Conservation (phyloP, 2,888 invertebrate genomes). For the Scaeva pyrastri region DNA sequence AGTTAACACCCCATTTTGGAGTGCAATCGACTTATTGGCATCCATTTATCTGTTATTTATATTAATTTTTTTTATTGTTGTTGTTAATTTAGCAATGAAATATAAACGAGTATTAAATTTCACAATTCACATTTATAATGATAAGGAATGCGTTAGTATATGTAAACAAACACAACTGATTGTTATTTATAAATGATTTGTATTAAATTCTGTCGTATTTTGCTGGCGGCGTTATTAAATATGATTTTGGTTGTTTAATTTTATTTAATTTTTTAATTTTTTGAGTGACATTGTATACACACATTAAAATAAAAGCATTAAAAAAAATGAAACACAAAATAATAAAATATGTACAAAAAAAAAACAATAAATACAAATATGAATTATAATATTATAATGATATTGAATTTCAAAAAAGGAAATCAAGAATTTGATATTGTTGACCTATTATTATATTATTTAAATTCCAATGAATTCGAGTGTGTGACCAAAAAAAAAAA, state of each 20-base stretch:
- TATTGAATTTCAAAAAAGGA: conserved; percentile 16
- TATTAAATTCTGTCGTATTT: conserved; percentile 71
- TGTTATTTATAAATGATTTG: conserved; percentile 46
- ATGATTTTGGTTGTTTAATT: conserved; percentile 10
- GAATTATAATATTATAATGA: conserved; percentile 28
- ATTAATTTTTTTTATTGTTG: not conserved
- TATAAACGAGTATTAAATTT: conserved; percentile 3
- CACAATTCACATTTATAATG: conserved; percentile 11
- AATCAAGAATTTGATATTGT: conserved; percentile 69
- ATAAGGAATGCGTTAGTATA: conserved; percentile 55
- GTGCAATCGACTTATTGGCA: not conserved
- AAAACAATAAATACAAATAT: conserved; percentile 17
- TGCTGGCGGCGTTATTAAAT: conserved; percentile 69
- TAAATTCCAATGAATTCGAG: conserved; percentile 15
- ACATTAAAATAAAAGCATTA: conserved; percentile 27
- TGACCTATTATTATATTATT: not conserved
- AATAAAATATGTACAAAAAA: conserved; percentile 8
- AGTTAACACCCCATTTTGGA: not conserved
- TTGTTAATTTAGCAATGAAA: conserved; percentile 10
- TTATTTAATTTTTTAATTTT: not conserved
- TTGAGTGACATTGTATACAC: conserved; percentile 25
- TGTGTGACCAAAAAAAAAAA: not conserved
- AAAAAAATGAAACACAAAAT: conserved; percentile 26
- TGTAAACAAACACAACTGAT: conserved; percentile 28
- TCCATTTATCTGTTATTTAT: not conserved